Evolutionary conservation across 2,113 vertebrate genomes (phyloP).

Genomic region (Capra hircus): DNA sequence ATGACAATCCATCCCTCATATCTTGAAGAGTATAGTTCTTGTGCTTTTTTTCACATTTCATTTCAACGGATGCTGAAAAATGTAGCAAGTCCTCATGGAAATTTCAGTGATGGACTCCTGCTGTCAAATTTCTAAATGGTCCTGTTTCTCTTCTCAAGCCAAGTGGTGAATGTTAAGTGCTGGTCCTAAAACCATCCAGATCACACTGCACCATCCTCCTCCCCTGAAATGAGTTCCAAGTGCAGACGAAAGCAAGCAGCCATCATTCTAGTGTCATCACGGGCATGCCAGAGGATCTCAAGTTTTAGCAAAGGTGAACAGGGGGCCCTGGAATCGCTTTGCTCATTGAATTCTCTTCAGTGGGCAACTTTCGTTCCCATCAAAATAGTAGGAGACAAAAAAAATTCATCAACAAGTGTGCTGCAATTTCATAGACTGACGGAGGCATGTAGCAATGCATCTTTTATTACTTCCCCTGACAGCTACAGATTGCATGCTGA

Average conservation of each 20-base stretch:
- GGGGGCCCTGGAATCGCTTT: not conserved
- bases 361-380: conserved; percentile 38
- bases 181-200: not conserved
- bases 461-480: conserved; percentile 57
- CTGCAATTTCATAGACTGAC: not conserved
- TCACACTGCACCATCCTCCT: not conserved
- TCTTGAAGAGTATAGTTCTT: not conserved
- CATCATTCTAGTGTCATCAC: not conserved
- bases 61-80: conserved; percentile 40
- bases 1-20: not conserved
- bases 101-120: conserved; percentile 57
- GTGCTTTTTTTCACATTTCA: conserved; percentile 52
- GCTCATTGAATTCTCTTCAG: conserved; percentile 1
- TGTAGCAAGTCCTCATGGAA: conserved; percentile 28
- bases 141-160: conserved; percentile 5
- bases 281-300: not conserved
- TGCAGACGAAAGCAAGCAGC: not conserved
- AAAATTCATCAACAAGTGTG: conserved; percentile 35
- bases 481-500: conserved; percentile 43
- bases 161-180: conserved; percentile 50
- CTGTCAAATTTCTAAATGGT: conserved; percentile 59
- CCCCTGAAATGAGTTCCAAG: conserved; percentile 19
- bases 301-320: not conserved
- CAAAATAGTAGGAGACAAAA: conserved; percentile 27
- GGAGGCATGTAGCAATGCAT: conserved; percentile 34